A percentile compares a stretch with the other conserved stretches of the same genome.
phyloP scores from a whole-genome alignment of 1,140 invertebrate genomes.

The Platyura marginata region DNA sequence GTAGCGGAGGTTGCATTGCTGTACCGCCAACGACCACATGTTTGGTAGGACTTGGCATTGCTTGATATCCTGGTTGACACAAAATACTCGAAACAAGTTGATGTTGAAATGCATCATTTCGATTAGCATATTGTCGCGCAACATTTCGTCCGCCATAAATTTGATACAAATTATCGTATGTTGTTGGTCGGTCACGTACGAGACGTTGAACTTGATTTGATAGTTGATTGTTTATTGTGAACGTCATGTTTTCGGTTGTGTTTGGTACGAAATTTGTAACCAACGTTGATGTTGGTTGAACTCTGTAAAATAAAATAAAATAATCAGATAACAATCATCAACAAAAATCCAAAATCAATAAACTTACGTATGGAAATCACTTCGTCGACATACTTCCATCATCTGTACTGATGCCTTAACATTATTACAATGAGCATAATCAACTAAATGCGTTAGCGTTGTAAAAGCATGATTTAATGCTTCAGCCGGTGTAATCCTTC shows the following conservation, averaged over 20 bases:
- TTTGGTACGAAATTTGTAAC: slow-evolving; percentile 54
- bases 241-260: slow-evolving; percentile 65
- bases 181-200: slow-evolving; percentile 38
- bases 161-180: slow-evolving; percentile 63
- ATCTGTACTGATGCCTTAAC: slow-evolving; percentile 88
- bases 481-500: slow-evolving; percentile 85
- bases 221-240: slow-evolving; percentile 71
- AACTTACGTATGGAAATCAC: slow-evolving; percentile 38
- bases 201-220: slow-evolving; percentile 51
- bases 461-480: slow-evolving; percentile 92
- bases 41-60: slow-evolving; percentile 62
- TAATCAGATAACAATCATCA: not conserved
- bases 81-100: slow-evolving; percentile 80
- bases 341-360: slow-evolving; percentile 8
- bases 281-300: slow-evolving; percentile 41
- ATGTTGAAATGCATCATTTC: slow-evolving; percentile 61
- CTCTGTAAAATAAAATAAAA: slow-evolving; percentile 12
- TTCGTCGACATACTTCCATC: slow-evolving; percentile 75
- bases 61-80: slow-evolving; percentile 74
- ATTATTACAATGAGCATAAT: slow-evolving; percentile 93
- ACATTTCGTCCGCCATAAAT: slow-evolving; percentile 65
- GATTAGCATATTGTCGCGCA: slow-evolving; percentile 40
- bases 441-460: slow-evolving; percentile 77
- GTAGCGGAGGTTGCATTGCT: slow-evolving; percentile 35
- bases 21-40: slow-evolving; percentile 72